Percentiles rank a stretch among this genome's conserved stretches.
These are phyloP conservation scores for Urocynchramus pylzowi DNA, from an alignment of 2,113 vertebrate genomes.

Conservation along the genomic window DNA sequence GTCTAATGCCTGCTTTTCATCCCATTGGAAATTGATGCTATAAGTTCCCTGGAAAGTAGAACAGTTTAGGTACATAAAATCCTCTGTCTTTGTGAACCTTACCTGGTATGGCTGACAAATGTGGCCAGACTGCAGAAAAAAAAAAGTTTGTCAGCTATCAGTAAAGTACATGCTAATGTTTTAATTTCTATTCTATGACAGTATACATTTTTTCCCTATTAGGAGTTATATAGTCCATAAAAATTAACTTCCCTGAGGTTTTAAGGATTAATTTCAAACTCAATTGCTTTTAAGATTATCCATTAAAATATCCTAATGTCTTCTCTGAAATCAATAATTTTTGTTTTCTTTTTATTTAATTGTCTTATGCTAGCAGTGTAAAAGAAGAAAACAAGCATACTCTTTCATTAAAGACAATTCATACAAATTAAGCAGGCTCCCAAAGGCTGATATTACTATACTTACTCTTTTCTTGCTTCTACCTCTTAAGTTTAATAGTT, in stretches of 20 bases:
- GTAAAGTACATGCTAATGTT: not conserved
- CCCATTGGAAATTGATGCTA: not conserved
- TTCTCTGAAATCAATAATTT: not conserved
- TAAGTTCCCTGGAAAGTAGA: not conserved
- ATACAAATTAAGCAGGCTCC: not conserved
- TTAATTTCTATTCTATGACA: not conserved
- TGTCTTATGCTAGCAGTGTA: not conserved
- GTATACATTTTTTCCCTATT: not conserved
- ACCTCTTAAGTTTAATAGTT: not conserved
- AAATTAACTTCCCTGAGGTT: not conserved
- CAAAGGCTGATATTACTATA: not conserved
- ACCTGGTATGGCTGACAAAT: not conserved
- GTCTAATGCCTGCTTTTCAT: not conserved
- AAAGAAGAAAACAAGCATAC: not conserved
- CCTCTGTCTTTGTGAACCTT: not conserved
- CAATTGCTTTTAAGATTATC: not conserved
- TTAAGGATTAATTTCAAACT: not conserved
- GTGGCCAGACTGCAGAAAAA: not conserved
- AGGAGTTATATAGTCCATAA: not conserved
- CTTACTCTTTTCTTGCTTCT: not conserved
- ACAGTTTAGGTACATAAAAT: not conserved
- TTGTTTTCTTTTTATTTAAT: not conserved
- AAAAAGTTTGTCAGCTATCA: not conserved
- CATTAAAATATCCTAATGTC: not conserved
- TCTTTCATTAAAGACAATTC: not conserved